phyloP scores from a whole-genome alignment of 2,888 invertebrate genomes.

The Alviniconcha strummeri region DNA sequence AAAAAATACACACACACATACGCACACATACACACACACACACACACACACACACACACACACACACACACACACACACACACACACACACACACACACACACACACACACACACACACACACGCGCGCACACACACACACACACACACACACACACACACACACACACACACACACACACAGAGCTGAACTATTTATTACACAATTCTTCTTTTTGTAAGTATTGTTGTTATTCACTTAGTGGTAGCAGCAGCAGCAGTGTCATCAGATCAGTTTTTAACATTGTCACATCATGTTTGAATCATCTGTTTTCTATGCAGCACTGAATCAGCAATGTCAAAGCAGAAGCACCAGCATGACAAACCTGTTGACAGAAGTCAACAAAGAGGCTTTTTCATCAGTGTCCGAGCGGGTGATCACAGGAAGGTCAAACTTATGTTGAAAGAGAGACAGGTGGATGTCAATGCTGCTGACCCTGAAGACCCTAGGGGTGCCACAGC shows the following conservation, averaged over 20 bases:
- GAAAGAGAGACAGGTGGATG: slow-evolving; percentile 48
- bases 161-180: background rate
- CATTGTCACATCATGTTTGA: too few relatives aligned
- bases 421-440: slow-evolving; percentile 29
- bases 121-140: background rate
- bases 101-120: background rate
- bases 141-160: background rate
- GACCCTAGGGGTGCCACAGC: slow-evolving; percentile 55
- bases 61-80: slow-evolving; percentile 4
- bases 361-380: background rate
- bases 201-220: too few relatives aligned
- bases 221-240: too few relatives aligned
- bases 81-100: background rate
- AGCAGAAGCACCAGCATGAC: slow-evolving; percentile 6
- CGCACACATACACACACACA: background rate
- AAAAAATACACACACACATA: too few relatives aligned
- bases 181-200: background rate
- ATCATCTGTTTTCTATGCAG: too few relatives aligned
- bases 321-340: background rate
- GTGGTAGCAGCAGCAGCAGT: too few relatives aligned
- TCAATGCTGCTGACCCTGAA: slow-evolving; percentile 51
- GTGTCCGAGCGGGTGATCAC: slow-evolving; percentile 24
- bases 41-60: slow-evolving; percentile 6
- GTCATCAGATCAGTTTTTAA: too few relatives aligned
- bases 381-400: slow-evolving; percentile 12